A percentile compares a stretch with the other conserved stretches of the same genome.
Evolutionary conservation across 1,140 invertebrate species (phyloP).

Genomic region (Saxidomus purpurata): DNA sequence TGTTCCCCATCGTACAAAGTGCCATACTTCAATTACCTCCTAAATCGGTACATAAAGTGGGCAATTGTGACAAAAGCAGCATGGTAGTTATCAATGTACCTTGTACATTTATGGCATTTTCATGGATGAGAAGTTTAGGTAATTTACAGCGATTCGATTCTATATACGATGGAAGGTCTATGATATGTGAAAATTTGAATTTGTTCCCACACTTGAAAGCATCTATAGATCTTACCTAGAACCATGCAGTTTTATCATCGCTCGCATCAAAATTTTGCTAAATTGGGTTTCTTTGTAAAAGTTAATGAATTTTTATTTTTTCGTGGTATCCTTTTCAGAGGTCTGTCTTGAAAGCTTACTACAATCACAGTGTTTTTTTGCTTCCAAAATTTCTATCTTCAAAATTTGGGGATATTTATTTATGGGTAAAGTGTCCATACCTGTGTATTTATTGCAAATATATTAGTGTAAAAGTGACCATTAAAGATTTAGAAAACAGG

Average conservation of each 20-base stretch:
- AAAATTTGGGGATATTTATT: no score
- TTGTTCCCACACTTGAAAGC: slow-evolving; percentile 35
- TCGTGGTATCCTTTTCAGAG: neutral
- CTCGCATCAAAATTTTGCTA: slow-evolving; percentile 23
- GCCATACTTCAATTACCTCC: slow-evolving; percentile 24
- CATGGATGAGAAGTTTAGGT: slow-evolving; percentile 36
- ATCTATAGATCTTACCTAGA: neutral
- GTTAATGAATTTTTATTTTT: slow-evolving; percentile 11
- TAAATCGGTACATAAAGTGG: slow-evolving; percentile 13
- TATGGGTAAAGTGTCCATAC: no score
- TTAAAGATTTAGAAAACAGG: no score
- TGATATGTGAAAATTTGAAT: slow-evolving; percentile 22
- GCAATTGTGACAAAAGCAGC: neutral
- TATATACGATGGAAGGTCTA: neutral
- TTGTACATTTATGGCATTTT: slow-evolving; percentile 42
- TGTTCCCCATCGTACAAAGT: slow-evolving; percentile 26
- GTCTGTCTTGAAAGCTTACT: no score
- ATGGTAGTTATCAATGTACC: slow-evolving; percentile 20
- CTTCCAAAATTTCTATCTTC: no score
- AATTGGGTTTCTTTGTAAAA: slow-evolving; percentile 33
- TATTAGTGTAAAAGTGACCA: no score
- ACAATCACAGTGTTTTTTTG: no score
- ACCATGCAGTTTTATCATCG: slow-evolving; percentile 28
- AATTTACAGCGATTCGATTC: slow-evolving; percentile 42
- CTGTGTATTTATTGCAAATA: no score